These are phyloP conservation scores for Ageneiosus marmoratus DNA, from an alignment of 2,113 vertebrate genomes.

Conservation along the genomic window DNA sequence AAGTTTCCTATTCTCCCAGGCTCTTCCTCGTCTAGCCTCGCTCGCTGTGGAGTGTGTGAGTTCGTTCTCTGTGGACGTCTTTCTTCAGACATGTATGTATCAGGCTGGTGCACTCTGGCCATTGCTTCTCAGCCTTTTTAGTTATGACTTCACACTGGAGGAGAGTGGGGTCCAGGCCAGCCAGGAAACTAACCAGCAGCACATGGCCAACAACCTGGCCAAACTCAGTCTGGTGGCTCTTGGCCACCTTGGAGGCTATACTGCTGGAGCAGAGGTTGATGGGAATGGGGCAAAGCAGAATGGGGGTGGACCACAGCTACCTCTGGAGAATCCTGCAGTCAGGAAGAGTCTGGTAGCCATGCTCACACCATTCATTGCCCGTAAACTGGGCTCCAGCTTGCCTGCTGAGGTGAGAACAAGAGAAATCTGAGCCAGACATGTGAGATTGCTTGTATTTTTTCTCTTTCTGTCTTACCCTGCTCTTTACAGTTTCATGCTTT, in stretches of 20 bases:
- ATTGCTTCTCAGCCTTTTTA: slow-evolving; percentile 90
- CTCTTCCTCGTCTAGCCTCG: slow-evolving; percentile 84
- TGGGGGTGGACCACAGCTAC: slow-evolving; percentile 55
- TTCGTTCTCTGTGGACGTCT: slow-evolving; percentile 95
- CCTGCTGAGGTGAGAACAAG: slow-evolving; percentile 80
- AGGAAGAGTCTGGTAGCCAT: slow-evolving; percentile 92
- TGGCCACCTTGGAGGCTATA: slow-evolving; percentile 89
- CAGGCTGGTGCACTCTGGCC: slow-evolving; percentile 96
- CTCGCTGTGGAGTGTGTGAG: slow-evolving; percentile 91
- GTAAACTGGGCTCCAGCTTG: slow-evolving; percentile 80
- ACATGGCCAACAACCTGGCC: slow-evolving; percentile 93
- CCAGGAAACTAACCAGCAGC: slow-evolving; percentile 96
- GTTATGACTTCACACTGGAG: slow-evolving; percentile 95
- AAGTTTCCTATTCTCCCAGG: slow-evolving; percentile 64
- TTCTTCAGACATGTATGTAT: slow-evolving; percentile 93
- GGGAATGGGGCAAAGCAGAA: slow-evolving; percentile 49
- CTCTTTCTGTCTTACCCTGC: not conserved
- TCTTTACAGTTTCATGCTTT: not conserved
- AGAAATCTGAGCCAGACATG: not conserved
- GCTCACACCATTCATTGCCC: slow-evolving; percentile 90
- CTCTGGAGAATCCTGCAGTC: slow-evolving; percentile 91
- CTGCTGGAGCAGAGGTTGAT: slow-evolving; percentile 55
- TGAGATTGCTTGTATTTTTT: not conserved
- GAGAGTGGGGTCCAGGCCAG: slow-evolving; percentile 95
- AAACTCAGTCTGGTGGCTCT: slow-evolving; percentile 89